Evolutionary conservation across 2,888 invertebrate genomes (phyloP).

Genomic region (Drosophila prolongata): DNA sequence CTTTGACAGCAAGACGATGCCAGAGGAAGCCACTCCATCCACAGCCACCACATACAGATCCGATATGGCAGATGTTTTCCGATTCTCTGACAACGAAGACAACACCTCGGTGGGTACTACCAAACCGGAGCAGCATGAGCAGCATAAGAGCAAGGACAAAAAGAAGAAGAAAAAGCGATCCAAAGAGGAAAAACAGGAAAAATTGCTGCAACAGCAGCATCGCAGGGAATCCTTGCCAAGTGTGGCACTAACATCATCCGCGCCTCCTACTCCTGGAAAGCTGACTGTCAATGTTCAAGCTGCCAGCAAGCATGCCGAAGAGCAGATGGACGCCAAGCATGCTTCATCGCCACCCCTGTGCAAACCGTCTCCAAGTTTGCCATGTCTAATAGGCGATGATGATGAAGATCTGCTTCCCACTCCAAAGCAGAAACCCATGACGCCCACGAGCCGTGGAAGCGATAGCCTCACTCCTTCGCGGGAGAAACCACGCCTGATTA

Average conservation of each 20-base stretch:
- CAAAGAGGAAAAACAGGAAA: conserved; percentile 88
- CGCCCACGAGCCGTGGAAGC: conserved; percentile 13
- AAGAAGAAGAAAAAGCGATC: conserved; percentile 94
- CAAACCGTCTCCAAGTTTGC: conserved; percentile 87
- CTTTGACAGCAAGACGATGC: conserved; percentile 85
- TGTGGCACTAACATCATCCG: neutral
- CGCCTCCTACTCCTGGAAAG: conserved; percentile 57
- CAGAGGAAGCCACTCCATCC: conserved; percentile 83
- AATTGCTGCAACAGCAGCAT: conserved; percentile 85
- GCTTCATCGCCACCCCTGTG: conserved; percentile 81
- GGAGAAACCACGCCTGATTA: conserved; percentile 84
- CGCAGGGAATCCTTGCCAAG: conserved; percentile 66
- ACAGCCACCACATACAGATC: conserved; percentile 82
- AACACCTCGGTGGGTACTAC: conserved; percentile 83
- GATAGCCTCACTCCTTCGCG: conserved; percentile 76
- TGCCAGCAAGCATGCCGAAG: conserved; percentile 62
- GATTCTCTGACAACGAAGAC: conserved; percentile 87
- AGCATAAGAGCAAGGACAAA: conserved; percentile 88
- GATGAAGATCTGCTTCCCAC: conserved; percentile 81
- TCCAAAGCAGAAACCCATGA: conserved; percentile 34
- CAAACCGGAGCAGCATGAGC: conserved; percentile 35
- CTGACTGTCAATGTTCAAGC: conserved; percentile 80
- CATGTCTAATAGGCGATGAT: conserved; percentile 88
- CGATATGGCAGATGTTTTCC: conserved; percentile 86
- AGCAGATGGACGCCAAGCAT: conserved; percentile 74